A percentile compares a stretch with the other conserved stretches of the same genome.
Conservation (phyloP, 2,797 vertebrate genomes). For the Uromys caudimaculatus region DNA sequence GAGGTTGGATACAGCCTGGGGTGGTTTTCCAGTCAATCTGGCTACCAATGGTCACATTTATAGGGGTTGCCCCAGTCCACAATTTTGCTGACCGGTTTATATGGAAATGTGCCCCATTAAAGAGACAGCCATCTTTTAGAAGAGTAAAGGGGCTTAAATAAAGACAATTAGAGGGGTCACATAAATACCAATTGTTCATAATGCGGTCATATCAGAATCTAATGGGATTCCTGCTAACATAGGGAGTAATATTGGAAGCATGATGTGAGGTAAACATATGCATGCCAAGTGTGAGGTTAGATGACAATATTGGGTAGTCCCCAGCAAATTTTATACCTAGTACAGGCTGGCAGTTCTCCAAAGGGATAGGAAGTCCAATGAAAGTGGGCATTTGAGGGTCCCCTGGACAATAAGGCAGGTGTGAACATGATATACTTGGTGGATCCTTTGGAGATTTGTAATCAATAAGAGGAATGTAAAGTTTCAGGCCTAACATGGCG, state of each 20-base stretch:
- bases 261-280: not conserved
- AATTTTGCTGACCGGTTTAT: too few relatives aligned
- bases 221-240: not conserved
- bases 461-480: not conserved
- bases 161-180: not conserved
- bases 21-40: too few relatives aligned
- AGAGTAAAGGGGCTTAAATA: not conserved
- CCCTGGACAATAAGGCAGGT: not conserved
- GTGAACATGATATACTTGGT: not conserved
- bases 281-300: too few relatives aligned
- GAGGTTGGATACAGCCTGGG: too few relatives aligned
- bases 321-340: not conserved
- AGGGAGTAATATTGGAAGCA: not conserved
- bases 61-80: too few relatives aligned
- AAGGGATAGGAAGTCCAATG: not conserved
- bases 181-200: not conserved
- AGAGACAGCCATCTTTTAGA: not conserved
- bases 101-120: not conserved
- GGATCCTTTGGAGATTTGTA: not conserved
- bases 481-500: not conserved
- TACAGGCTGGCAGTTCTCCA: not conserved
- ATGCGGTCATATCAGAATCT: not conserved
- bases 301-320: too few relatives aligned
- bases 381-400: not conserved
- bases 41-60: too few relatives aligned